Evolutionary conservation across 2,888 invertebrate species (phyloP).

Genomic region (Drosophila dives): DNA sequence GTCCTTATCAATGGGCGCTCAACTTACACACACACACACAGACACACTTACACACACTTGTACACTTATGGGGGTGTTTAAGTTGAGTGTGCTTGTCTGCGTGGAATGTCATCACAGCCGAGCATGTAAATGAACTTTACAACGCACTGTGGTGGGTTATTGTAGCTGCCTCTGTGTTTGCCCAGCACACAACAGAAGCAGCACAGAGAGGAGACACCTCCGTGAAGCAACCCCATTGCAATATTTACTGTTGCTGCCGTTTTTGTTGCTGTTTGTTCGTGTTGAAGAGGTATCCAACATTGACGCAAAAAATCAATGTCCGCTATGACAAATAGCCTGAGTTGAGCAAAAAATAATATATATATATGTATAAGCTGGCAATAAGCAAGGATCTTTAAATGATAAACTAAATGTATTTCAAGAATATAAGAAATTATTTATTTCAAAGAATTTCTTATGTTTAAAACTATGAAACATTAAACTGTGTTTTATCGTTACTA

Average conservation of each 20-base stretch:
- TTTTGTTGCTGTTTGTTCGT: not conserved
- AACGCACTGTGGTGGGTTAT: slow-evolving; percentile 61
- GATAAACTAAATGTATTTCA: not conserved
- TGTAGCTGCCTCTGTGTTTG: slow-evolving; percentile 52
- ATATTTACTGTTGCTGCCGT: slow-evolving; percentile 25
- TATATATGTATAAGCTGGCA: not conserved
- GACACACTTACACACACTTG: slow-evolving; percentile 13
- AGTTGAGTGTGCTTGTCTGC: slow-evolving; percentile 41
- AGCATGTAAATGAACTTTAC: slow-evolving; percentile 81
- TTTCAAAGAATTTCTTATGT: not conserved
- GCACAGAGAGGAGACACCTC: slow-evolving; percentile 43
- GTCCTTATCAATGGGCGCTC: slow-evolving; percentile 74
- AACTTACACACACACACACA: slow-evolving; percentile 30
- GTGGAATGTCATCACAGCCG: slow-evolving; percentile 75
- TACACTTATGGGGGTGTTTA: slow-evolving; percentile 38
- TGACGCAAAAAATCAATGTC: slow-evolving; percentile 77
- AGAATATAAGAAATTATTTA: not conserved
- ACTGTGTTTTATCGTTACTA: not conserved
- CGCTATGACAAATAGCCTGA: slow-evolving; percentile 49
- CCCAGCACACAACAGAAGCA: slow-evolving; percentile 47
- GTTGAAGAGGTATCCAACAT: slow-evolving; percentile 36
- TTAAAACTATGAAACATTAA: not conserved
- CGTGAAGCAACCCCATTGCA: slow-evolving; percentile 42
- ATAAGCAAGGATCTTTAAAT: not conserved
- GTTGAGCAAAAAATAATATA: not conserved